phyloP scores from a whole-genome alignment of 2,888 invertebrate species.

The Platynereis dumerilii region DNA sequence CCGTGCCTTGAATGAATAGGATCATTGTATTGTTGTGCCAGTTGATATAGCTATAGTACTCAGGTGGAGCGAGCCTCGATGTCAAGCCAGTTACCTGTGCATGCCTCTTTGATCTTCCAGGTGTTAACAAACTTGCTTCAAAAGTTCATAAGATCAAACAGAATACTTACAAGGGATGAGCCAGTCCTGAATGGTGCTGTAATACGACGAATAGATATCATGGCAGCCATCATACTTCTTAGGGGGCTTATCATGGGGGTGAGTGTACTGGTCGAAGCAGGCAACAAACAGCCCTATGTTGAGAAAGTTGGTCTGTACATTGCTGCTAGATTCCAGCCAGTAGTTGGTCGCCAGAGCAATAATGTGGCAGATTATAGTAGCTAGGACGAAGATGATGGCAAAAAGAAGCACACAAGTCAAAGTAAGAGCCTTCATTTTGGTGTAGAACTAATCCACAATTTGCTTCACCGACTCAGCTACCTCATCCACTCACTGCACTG shows the following conservation, averaged over 20 bases:
- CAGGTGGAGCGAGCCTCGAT: too few relatives aligned
- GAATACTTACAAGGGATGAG: conserved; percentile 40
- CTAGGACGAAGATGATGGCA: conserved; percentile 31
- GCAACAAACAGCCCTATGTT: conserved; percentile 39
- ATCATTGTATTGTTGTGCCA: too few relatives aligned
- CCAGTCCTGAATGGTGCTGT: conserved; percentile 37
- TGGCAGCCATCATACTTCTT: conserved; percentile 38
- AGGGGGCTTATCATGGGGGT: conserved; percentile 36
- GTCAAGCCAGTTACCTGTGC: too few relatives aligned
- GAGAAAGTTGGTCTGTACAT: conserved; percentile 33
- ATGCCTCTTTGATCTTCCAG: too few relatives aligned
- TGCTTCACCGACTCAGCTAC: too few relatives aligned
- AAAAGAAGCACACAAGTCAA: conserved; percentile 29
- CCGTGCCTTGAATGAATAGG: too few relatives aligned
- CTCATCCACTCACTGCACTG: too few relatives aligned
- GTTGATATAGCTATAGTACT: too few relatives aligned
- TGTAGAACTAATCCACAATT: too few relatives aligned
- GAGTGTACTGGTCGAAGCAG: conserved; percentile 40
- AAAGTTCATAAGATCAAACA: too few relatives aligned
- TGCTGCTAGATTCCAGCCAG: conserved; percentile 34
- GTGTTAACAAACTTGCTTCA: too few relatives aligned
- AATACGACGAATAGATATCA: conserved; percentile 35
- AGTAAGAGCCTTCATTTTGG: conserved; percentile 8
- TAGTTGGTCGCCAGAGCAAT: conserved; percentile 37
- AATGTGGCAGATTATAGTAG: conserved; percentile 38